These are phyloP conservation scores for Puma concolor DNA, from an alignment of 2,113 vertebrate genomes.

Conservation along the genomic window DNA sequence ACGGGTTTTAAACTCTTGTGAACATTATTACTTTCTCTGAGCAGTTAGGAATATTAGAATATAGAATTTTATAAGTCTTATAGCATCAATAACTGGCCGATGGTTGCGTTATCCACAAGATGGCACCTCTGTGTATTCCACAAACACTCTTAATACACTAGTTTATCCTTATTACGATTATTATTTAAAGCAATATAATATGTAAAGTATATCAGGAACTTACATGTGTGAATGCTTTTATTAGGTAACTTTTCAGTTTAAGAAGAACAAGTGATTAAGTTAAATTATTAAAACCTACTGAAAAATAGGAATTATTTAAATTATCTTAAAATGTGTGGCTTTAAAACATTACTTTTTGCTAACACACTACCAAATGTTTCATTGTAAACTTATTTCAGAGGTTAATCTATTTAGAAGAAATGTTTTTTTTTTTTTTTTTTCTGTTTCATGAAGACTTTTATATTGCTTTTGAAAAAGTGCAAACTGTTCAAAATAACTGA, in stretches of 20 bases:
- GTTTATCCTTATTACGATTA: neutral
- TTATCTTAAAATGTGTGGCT: neutral
- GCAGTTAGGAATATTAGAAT: constrained; percentile 1
- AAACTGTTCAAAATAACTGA: neutral
- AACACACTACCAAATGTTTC: neutral
- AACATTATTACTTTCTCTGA: neutral
- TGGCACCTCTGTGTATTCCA: constrained; percentile 77
- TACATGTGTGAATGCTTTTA: neutral
- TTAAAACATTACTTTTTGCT: neutral
- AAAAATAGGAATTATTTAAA: neutral
- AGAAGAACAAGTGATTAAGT: neutral
- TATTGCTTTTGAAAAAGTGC: neutral
- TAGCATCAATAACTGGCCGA: neutral
- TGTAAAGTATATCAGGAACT: neutral
- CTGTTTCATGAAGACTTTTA: neutral
- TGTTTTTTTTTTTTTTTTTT: neutral
- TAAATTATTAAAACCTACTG: neutral
- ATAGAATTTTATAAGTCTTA: neutral
- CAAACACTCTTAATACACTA: neutral
- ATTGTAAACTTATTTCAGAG: neutral
- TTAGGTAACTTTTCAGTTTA: neutral
- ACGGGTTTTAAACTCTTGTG: neutral
- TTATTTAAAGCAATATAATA: neutral
- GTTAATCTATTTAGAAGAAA: neutral
- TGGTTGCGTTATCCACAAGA: constrained; percentile 77